Base-by-base conservation (phyloP, 2,113 vertebrate species). In the Dasypus novemcinctus region DNA sequence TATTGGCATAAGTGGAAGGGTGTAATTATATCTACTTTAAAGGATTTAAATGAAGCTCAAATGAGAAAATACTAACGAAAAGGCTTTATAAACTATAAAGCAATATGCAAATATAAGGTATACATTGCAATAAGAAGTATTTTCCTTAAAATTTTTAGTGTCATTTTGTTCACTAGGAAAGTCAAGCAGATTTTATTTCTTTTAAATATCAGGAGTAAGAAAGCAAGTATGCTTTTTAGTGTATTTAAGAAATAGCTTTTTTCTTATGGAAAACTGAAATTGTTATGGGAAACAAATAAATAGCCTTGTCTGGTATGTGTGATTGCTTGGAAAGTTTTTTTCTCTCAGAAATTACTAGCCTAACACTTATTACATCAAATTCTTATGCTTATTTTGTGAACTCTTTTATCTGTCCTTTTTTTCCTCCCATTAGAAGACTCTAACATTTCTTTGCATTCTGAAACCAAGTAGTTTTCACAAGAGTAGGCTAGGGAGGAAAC, bases 171-270 rank as follows among this genome's bases (percentile, higher is more conserved):
- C 27, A 46, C 29, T 75, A 36, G 64, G 75, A 46, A 93, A 85
- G 68, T 95, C 36, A 59, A 90, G 71, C 46, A 38, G 59, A 85
- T 25, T 72, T 78, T 90, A n/a, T 61, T 94, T 94, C 46, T 14
- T 87, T 94, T 80, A 86, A 87, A 96, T 80, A 93, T 25, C 75
- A 76, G 31, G 38, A 78, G 81, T 46, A 85, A 75, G 29, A 61
- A 78, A 76, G 41, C 71, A 80, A 88, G 18, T 84, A 25, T 84
- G 38, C 23, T 84, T 95, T 92, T 46, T 57, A 57, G 46, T 93
- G 33, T 46, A 71, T 18, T 89, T 69, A 92, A 75, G 64, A 94
- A 92, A 83, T 61, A 79, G 13, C 41, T 93, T 74, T 4, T 80
- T 94, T 89, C 18, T 90, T 46, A 36, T n/a, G 71, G 64, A 66